These are phyloP conservation scores for Aphrophora alni DNA, from an alignment of 2,888 invertebrate species.

Conservation along the genomic window DNA sequence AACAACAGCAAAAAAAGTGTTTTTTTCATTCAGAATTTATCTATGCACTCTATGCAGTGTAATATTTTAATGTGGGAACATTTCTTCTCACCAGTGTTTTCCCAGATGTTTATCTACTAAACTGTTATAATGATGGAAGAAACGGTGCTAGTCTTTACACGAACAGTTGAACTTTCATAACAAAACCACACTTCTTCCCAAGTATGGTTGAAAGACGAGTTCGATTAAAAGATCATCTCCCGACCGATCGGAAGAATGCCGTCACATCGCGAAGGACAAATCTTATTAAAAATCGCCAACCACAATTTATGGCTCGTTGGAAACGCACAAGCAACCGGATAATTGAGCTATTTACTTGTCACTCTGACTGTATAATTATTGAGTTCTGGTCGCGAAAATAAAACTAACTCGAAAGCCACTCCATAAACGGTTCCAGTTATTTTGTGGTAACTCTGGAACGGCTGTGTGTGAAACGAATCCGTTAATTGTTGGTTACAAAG, in stretches of 20 bases:
- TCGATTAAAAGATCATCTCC: background rate
- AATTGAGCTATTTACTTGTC: conserved; percentile 36
- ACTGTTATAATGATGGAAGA: background rate
- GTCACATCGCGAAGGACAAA: background rate
- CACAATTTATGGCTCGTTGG: background rate
- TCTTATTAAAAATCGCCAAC: background rate
- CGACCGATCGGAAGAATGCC: background rate
- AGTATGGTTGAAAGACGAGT: no score
- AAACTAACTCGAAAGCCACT: background rate
- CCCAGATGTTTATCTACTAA: background rate
- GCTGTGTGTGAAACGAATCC: background rate
- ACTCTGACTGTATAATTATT: background rate
- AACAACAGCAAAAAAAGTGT: no score
- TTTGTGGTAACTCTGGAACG: background rate
- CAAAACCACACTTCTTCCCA: background rate
- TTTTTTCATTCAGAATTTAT: no score
- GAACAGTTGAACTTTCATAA: background rate
- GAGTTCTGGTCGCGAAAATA: background rate
- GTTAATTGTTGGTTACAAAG: background rate
- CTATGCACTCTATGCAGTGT: background rate
- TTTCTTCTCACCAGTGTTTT: background rate
- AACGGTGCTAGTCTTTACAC: background rate
- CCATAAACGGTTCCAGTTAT: background rate
- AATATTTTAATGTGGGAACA: background rate
- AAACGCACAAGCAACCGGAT: background rate